Conservation (phyloP, 2,888 invertebrate species). For the Pammene fasciana region DNA sequence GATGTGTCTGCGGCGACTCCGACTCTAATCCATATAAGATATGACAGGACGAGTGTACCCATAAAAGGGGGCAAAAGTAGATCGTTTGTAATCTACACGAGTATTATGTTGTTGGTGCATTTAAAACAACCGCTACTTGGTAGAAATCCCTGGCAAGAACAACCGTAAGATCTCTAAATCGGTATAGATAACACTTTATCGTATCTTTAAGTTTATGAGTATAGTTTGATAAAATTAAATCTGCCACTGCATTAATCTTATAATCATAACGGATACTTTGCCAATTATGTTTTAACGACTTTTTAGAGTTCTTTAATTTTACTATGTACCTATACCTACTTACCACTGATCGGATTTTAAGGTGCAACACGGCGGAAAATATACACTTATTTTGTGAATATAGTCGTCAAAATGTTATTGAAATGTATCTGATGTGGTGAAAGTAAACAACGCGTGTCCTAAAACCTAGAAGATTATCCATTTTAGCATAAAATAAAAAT, state of each 20-base stretch:
- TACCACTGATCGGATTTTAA: too few species aligned
- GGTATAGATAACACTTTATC: constrained; percentile 3
- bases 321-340: too few species aligned
- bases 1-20: neutral
- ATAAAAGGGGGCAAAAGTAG: constrained; percentile 21
- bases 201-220: constrained; percentile 4
- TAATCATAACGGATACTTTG: neutral
- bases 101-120: constrained; percentile 11
- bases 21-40: neutral
- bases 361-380: too few species aligned
- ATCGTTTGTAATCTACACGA: constrained; percentile 2
- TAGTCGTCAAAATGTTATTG: too few species aligned
- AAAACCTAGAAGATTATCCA: too few species aligned
- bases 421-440: too few species aligned
- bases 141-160: neutral
- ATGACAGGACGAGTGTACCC: neutral
- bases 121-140: neutral
- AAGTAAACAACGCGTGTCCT: too few species aligned
- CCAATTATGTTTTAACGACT: neutral
- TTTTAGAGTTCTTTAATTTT: too few species aligned
- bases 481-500: too few species aligned
- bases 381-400: too few species aligned
- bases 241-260: neutral
- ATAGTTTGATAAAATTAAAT: neutral
- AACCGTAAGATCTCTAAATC: constrained; percentile 21